A percentile compares a stretch with the other conserved stretches of the same genome.
These are phyloP conservation scores for Scaptomyza reducta DNA, from an alignment of 2,888 invertebrate genomes.

Conservation along the genomic window DNA sequence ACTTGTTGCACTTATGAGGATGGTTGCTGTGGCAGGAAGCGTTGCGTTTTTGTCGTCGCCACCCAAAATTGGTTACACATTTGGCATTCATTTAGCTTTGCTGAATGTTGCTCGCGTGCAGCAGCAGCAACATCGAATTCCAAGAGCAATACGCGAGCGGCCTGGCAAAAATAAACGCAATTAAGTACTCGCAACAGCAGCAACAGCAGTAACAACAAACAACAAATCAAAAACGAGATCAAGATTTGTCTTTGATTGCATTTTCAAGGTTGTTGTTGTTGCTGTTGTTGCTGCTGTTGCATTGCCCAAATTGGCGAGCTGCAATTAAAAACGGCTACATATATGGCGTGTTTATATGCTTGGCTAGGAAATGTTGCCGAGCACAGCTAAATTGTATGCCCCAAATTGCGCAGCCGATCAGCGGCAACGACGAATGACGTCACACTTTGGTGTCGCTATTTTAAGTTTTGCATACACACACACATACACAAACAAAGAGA, in stretches of 20 bases:
- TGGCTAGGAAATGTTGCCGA: conserved; percentile 46
- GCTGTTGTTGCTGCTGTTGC: conserved; percentile 49
- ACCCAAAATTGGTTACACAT: conserved; percentile 72
- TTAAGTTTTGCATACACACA: conserved; percentile 48
- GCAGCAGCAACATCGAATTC: conserved; percentile 59
- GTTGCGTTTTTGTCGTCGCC: conserved; percentile 38
- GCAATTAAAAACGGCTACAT: conserved; percentile 70
- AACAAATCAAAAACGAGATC: conserved; percentile 69
- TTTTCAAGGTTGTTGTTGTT: conserved; percentile 73
- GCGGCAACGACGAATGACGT: conserved; percentile 50
- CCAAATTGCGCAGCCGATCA: conserved; percentile 48
- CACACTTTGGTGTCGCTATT: conserved; percentile 48
- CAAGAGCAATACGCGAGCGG: conserved; percentile 63
- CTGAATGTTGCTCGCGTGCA: conserved; percentile 68
- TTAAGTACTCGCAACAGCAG: conserved; percentile 54
- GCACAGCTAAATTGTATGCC: conserved; percentile 33
- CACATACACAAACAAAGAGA: not conserved
- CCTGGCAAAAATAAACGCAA: conserved; percentile 61
- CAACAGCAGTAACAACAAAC: conserved; percentile 12
- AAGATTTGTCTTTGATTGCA: conserved; percentile 76
- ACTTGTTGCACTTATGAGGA: conserved; percentile 53
- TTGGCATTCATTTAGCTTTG: conserved; percentile 63
- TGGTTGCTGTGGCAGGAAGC: conserved; percentile 61
- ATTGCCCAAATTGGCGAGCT: conserved; percentile 73
- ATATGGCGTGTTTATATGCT: conserved; percentile 54